Evolutionary conservation across 2,113 vertebrate species (phyloP).

Genomic region (Tylochromis polylepis): DNA sequence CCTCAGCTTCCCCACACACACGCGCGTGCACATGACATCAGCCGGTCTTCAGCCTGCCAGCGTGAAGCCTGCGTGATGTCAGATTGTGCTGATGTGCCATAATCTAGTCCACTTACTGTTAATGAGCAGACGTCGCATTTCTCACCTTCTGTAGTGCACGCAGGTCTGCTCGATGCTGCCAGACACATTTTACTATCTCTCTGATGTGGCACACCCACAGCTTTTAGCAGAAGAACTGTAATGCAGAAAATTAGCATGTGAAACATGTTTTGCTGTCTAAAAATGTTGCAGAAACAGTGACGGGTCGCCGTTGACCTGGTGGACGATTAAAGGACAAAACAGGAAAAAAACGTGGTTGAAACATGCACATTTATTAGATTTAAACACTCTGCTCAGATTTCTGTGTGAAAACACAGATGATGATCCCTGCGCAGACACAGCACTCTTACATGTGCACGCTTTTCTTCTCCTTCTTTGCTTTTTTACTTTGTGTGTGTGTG

Average conservation of each 20-base stretch:
- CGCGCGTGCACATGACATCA: fast-evolving
- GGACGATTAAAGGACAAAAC: fast-evolving
- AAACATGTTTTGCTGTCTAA: background rate
- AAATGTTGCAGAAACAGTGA: background rate
- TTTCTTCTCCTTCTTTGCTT: background rate
- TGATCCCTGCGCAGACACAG: background rate
- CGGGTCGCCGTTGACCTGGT: background rate
- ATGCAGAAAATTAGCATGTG: background rate
- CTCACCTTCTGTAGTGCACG: background rate
- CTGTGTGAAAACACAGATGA: background rate
- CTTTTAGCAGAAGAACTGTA: background rate
- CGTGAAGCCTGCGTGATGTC: background rate
- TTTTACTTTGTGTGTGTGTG: background rate
- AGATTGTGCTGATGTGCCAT: background rate
- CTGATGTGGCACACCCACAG: background rate
- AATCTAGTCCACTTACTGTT: fast-evolving
- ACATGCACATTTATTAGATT: background rate
- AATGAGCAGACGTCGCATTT: background rate
- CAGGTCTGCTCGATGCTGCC: background rate
- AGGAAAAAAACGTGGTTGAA: background rate
- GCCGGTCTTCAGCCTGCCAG: fast-evolving
- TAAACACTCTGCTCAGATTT: background rate
- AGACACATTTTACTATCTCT: background rate
- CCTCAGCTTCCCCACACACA: background rate
- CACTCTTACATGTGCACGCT: background rate